Evolutionary conservation across 30 jellyfish, hydroid and myxozoan genomes (phyloP).

Genomic region (Cassiopea andromeda): DNA sequence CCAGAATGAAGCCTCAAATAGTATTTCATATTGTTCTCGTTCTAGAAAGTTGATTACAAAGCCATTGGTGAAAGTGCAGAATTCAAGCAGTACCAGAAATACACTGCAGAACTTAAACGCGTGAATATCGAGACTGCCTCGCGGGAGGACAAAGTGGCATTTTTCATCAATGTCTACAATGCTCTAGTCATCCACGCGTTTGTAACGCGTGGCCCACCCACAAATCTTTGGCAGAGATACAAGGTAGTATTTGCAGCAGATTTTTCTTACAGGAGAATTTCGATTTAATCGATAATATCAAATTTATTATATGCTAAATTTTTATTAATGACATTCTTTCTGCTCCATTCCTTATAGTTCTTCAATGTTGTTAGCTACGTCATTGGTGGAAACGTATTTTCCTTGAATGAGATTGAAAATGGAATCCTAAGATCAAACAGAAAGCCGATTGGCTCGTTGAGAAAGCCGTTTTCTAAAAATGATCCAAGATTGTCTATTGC

Average conservation of each 20-base stretch:
- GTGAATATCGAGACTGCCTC: conserved; percentile 68
- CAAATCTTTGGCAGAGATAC: conserved; percentile 89
- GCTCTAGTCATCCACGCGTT: conserved; percentile 92
- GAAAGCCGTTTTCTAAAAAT: conserved; percentile 78
- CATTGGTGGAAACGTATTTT: conserved; percentile 85
- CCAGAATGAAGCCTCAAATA: background rate
- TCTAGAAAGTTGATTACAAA: conserved; percentile 86
- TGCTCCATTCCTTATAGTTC: conserved; percentile 50
- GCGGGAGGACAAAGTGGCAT: conserved; percentile 85
- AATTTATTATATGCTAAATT: background rate
- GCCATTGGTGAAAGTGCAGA: conserved; percentile 70
- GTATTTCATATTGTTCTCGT: background rate
- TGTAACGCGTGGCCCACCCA: conserved; percentile 90
- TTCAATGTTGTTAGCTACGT: conserved; percentile 88
- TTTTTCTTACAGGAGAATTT: background rate
- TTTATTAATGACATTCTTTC: no score
- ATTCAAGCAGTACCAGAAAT: conserved; percentile 77
- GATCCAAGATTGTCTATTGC: conserved; percentile 81
- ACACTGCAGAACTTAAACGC: conserved; percentile 89
- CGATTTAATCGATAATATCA: background rate
- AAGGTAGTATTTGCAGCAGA: conserved; percentile 43
- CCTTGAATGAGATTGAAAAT: conserved; percentile 87
- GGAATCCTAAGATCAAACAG: conserved; percentile 85
- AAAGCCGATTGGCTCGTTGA: conserved; percentile 83
- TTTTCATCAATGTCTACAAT: conserved; percentile 83